A percentile compares a stretch with the other conserved stretches of the same genome.
Evolutionary conservation across 2,797 vertebrate genomes (phyloP).

Genomic region (Coreius guichenoti): DNA sequence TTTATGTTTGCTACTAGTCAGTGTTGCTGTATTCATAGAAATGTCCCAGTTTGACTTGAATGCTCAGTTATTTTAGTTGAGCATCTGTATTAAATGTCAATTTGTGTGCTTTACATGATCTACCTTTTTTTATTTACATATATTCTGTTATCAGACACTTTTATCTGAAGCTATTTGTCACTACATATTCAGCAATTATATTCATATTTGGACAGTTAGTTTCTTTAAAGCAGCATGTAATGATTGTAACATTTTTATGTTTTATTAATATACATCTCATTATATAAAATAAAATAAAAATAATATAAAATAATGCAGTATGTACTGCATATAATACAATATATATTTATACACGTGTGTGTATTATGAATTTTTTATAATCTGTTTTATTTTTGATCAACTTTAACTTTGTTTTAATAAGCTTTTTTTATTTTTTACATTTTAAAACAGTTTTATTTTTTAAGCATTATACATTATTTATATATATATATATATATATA

Average conservation of each 20-base stretch:
- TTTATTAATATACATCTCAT: no score
- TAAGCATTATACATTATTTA: no score
- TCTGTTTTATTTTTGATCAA: background rate
- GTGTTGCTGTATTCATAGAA: background rate
- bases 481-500: no score
- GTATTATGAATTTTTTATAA: background rate
- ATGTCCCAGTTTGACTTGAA: no score
- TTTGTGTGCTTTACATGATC: background rate
- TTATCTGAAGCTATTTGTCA: background rate
- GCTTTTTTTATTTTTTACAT: background rate
- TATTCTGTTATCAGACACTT: background rate
- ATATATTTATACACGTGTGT: no score
- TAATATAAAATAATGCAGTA: background rate
- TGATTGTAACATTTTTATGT: no score
- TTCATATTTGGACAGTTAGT: no score
- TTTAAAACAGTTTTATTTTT: background rate
- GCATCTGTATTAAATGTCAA: background rate
- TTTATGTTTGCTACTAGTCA: slow-evolving; percentile 7
- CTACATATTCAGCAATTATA: background rate
- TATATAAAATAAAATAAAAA: background rate
- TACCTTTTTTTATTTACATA: background rate
- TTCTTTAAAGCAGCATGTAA: no score
- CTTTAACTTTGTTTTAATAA: background rate
- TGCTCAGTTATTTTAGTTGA: no score
- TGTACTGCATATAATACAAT: no score